Conservation (phyloP, 2,113 vertebrate species). For the human (Homo sapiens) region DNA sequence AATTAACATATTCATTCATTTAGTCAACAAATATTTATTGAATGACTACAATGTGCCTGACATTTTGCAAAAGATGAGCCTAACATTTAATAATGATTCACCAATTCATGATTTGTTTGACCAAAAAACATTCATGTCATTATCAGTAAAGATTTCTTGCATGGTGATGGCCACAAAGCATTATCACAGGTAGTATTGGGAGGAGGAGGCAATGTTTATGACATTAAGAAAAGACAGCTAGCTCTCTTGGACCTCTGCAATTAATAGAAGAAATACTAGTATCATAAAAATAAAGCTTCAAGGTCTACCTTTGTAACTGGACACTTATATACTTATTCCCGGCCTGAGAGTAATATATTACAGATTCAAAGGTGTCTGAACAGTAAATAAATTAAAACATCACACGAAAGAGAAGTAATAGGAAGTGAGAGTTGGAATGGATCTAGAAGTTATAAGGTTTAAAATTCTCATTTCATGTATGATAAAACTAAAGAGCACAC, state of each 20-base stretch:
- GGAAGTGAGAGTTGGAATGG: not conserved
- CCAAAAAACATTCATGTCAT: not conserved
- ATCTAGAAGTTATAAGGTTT: not conserved
- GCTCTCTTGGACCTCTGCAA: not conserved
- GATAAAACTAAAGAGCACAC: not conserved
- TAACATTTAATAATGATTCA: slow-evolving; percentile 32
- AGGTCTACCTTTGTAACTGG: not conserved
- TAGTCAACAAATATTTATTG: slow-evolving; percentile 37
- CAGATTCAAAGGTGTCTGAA: not conserved
- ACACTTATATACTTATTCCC: not conserved
- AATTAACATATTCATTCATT: slow-evolving; percentile 24
- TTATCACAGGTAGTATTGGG: not conserved
- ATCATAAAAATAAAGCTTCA: not conserved
- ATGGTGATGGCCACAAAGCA: not conserved
- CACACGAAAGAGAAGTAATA: not conserved
- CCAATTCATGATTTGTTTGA: not conserved
- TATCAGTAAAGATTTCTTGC: not conserved
- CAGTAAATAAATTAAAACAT: not conserved
- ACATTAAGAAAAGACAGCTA: not conserved
- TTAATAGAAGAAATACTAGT: not conserved
- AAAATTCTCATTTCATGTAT: not conserved
- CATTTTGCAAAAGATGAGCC: slow-evolving; percentile 20
- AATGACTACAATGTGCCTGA: not conserved
- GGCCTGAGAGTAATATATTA: not conserved
- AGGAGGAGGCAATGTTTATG: not conserved